A percentile compares a stretch with the other conserved stretches of the same genome.
These are phyloP conservation scores for Siderastrea radians DNA, from an alignment of 92 coral and sea anemone species.

Conservation along the genomic window DNA sequence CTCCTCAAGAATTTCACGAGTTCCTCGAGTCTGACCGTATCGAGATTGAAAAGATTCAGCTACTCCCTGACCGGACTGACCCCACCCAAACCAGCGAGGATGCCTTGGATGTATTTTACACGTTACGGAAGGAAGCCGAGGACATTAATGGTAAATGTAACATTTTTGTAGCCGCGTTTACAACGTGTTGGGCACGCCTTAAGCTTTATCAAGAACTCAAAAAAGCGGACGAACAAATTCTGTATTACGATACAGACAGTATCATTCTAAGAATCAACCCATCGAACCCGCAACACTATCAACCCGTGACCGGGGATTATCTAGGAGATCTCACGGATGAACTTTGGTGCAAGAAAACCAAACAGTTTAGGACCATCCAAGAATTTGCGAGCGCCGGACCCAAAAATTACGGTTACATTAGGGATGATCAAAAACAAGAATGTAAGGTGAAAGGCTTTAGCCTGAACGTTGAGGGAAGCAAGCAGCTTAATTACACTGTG, in stretches of 20 bases:
- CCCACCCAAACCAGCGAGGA: not conserved
- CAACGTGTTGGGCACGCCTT: constrained; percentile 9
- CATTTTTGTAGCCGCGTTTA: constrained; percentile 8
- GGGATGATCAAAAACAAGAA: too few relatives aligned
- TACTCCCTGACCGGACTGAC: not conserved
- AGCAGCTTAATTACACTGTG: too few relatives aligned
- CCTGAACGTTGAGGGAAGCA: too few relatives aligned
- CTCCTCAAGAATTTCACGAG: not conserved
- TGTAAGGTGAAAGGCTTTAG: too few relatives aligned
- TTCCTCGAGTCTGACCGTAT: not conserved
- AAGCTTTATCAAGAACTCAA: not conserved
- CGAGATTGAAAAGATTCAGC: not conserved
- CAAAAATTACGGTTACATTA: not conserved
- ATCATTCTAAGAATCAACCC: too few relatives aligned
- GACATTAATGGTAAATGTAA: not conserved
- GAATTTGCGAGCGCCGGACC: too few relatives aligned
- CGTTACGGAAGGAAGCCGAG: not conserved
- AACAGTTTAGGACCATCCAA: too few relatives aligned
- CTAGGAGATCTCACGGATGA: constrained; percentile 8
- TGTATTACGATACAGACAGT: not conserved
- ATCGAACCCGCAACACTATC: too few relatives aligned
- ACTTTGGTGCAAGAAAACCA: too few relatives aligned
- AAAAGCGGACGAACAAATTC: not conserved
- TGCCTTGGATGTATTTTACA: too few relatives aligned
- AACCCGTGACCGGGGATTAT: not conserved